Evolutionary conservation across 1,140 invertebrate species (phyloP).

Genomic region (Zeugodacus cucurbitae): DNA sequence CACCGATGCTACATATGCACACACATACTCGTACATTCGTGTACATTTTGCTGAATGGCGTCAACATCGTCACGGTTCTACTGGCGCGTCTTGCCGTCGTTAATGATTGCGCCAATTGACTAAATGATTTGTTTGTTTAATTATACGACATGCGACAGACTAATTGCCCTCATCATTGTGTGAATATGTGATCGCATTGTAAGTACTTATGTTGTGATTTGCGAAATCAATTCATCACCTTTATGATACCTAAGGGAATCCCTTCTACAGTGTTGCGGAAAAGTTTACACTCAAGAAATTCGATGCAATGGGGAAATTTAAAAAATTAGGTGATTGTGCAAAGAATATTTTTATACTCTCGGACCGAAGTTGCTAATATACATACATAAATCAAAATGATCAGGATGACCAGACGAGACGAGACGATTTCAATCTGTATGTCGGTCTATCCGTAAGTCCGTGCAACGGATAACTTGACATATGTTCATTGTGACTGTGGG

Average conservation of each 20-base stretch:
- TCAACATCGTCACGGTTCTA: slow-evolving; percentile 10
- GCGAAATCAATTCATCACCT: neutral
- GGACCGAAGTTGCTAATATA: no score
- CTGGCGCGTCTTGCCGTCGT: neutral
- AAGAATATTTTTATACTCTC: no score
- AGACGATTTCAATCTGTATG: no score
- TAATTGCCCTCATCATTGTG: neutral
- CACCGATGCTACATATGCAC: neutral
- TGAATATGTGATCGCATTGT: neutral
- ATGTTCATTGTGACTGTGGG: no score
- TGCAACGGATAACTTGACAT: no score
- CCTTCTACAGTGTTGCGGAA: neutral
- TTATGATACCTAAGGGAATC: neutral
- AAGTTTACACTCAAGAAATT: neutral
- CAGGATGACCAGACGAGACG: no score
- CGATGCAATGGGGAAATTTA: neutral
- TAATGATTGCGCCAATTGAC: neutral
- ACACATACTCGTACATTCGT: neutral
- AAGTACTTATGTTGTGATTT: neutral
- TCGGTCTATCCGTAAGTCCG: no score
- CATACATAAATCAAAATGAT: no score
- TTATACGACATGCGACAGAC: neutral
- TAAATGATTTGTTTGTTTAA: slow-evolving; percentile 11
- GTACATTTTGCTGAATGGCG: neutral
- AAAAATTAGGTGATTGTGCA: neutral